These are phyloP conservation scores for Troilus luridus DNA, from an alignment of 2,888 invertebrate species.

Conservation along the genomic window DNA sequence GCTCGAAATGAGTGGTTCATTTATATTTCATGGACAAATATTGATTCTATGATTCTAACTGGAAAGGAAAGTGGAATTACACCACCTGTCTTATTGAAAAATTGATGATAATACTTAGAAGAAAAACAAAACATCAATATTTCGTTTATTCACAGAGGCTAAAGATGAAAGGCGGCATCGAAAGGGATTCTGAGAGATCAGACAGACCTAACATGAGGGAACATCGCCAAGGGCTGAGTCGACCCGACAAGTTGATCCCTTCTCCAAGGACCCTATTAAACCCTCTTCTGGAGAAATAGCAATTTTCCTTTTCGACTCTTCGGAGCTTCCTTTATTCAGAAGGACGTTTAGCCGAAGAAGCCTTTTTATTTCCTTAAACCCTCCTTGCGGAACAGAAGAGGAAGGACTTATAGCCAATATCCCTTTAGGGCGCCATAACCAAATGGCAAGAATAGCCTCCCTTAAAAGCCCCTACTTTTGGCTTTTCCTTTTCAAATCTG, in stretches of 20 bases:
- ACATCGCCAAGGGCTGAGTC: neutral
- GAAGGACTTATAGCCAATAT: neutral
- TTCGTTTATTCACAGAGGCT: neutral
- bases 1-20: too few relatives aligned
- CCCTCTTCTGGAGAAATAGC: neutral
- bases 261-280: constrained; percentile 12
- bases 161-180: neutral
- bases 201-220: neutral
- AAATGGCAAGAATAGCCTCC: neutral
- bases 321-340: constrained; percentile 8
- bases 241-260: constrained; percentile 14
- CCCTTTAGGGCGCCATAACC: constrained; percentile 50
- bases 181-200: neutral
- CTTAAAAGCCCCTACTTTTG: neutral
- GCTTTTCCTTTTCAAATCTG: constrained; percentile 39
- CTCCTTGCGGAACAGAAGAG: neutral
- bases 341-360: neutral
- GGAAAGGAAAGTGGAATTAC: too few relatives aligned
- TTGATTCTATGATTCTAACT: too few relatives aligned
- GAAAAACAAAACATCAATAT: neutral
- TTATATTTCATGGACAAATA: too few relatives aligned
- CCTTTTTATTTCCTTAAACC: constrained; percentile 52
- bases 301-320: neutral
- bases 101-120: neutral
- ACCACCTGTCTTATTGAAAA: too few relatives aligned